These are phyloP conservation scores for Hymenopus coronatus DNA, from an alignment of 2,888 invertebrate genomes.

Conservation along the genomic window DNA sequence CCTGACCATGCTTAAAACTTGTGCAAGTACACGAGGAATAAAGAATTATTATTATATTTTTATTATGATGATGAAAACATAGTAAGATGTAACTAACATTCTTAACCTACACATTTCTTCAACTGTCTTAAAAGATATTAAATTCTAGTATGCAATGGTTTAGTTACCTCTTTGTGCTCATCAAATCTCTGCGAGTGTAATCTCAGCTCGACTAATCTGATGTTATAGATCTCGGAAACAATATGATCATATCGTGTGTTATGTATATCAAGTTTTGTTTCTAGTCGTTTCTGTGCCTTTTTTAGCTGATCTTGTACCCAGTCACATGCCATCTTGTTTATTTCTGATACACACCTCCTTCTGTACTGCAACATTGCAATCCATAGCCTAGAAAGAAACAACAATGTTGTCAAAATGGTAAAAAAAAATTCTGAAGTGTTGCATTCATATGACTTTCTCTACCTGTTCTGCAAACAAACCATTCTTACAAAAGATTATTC, in stretches of 20 bases:
- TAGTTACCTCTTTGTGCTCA: background rate
- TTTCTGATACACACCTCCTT: background rate
- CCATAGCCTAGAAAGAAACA: background rate
- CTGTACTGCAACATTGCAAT: background rate
- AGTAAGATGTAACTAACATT: too few relatives aligned
- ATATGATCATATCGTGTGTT: slow-evolving; percentile 12
- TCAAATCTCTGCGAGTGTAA: background rate
- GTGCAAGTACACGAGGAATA: too few relatives aligned
- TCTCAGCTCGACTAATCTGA: slow-evolving; percentile 15
- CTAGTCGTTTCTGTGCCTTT: background rate
- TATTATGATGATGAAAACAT: too few relatives aligned
- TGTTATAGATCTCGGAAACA: slow-evolving; percentile 10
- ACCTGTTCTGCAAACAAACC: too few relatives aligned
- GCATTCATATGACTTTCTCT: too few relatives aligned
- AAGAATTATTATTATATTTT: too few relatives aligned
- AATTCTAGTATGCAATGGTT: background rate
- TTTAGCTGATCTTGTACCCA: background rate
- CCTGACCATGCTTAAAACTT: too few relatives aligned
- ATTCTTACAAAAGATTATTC: too few relatives aligned
- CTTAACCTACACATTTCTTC: too few relatives aligned
- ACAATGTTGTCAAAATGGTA: too few relatives aligned
- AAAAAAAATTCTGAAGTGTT: too few relatives aligned
- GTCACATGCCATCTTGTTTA: background rate
- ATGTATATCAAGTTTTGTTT: background rate
- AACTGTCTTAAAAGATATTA: too few relatives aligned